Conservation (phyloP, 2,888 invertebrate genomes). For the Fragum fragum region DNA sequence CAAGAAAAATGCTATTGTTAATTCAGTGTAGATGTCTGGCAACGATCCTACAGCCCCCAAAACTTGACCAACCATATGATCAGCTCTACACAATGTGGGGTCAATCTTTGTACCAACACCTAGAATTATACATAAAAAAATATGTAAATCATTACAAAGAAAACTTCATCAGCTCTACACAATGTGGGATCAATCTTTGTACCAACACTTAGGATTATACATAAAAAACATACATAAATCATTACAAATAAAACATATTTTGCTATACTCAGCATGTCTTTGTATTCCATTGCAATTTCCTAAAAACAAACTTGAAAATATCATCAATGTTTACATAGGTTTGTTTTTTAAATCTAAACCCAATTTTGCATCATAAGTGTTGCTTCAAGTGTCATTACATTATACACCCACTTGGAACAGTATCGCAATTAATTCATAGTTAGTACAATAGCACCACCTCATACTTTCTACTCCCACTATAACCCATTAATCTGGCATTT, state of each 20-base stretch:
- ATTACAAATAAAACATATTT: conserved; percentile 89
- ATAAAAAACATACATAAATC: background rate
- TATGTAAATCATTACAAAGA: too few relatives aligned
- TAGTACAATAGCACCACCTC: too few relatives aligned
- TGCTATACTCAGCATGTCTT: conserved; percentile 98
- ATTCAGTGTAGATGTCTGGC: conserved; percentile 98
- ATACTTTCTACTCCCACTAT: too few relatives aligned
- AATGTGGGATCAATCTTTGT: conserved; percentile 99
- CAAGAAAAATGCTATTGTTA: conserved; percentile 99
- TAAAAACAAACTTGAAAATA: too few relatives aligned
- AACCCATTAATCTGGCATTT: too few relatives aligned
- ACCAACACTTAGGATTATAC: conserved; percentile 92
- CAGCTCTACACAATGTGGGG: conserved; percentile 99
- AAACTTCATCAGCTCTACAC: conserved; percentile 98
- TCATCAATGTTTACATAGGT: too few relatives aligned
- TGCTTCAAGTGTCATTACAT: too few relatives aligned
- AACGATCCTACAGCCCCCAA: conserved; percentile 98
- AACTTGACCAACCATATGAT: conserved; percentile 98
- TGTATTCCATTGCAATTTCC: too few relatives aligned
- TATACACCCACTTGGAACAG: too few relatives aligned
- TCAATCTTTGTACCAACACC: conserved; percentile 99
- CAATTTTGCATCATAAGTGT: too few relatives aligned
- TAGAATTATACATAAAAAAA: conserved; percentile 75
- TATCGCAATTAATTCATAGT: too few relatives aligned
- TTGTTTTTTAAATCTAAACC: too few relatives aligned